Conservation (phyloP, 2,888 invertebrate species). For the Aquatica leii region DNA sequence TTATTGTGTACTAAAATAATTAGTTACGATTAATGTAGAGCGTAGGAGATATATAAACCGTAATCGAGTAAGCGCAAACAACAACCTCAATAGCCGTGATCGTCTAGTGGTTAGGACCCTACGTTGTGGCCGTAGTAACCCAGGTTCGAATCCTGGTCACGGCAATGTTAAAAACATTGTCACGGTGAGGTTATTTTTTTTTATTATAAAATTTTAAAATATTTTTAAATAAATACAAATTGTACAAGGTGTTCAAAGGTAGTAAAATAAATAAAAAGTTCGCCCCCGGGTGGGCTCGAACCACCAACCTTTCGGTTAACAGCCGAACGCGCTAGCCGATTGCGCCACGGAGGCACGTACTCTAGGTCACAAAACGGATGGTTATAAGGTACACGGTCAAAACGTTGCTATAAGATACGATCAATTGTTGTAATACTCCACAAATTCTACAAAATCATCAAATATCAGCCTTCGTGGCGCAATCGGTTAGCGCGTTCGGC, state of each 20-base stretch:
- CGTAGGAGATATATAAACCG: no score
- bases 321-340: conserved; percentile 98
- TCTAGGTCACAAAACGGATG: no score
- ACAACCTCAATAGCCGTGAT: conserved; percentile 66
- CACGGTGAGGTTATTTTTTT: conserved; percentile 37
- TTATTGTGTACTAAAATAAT: no score
- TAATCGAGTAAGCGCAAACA: no score
- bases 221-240: neutral
- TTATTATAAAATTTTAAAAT: neutral
- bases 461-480: conserved; percentile 75
- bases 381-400: no score
- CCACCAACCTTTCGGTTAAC: conserved; percentile 99
- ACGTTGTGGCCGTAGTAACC: conserved; percentile 82
- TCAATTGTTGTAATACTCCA: no score
- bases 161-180: conserved; percentile 61
- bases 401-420: no score
- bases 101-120: conserved; percentile 79
- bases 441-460: no score
- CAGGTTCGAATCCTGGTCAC: conserved; percentile 80
- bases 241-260: no score
- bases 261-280: no score
- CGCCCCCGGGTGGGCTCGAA: conserved; percentile 98
- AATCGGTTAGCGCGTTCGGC: conserved; percentile 98
- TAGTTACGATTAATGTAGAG: no score
- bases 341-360: conserved; percentile 80